Evolutionary conservation across 2,113 vertebrate species (phyloP), one percentile per base, ranked within the genome.

Genomic region (Cheirogaleus medius): DNA sequence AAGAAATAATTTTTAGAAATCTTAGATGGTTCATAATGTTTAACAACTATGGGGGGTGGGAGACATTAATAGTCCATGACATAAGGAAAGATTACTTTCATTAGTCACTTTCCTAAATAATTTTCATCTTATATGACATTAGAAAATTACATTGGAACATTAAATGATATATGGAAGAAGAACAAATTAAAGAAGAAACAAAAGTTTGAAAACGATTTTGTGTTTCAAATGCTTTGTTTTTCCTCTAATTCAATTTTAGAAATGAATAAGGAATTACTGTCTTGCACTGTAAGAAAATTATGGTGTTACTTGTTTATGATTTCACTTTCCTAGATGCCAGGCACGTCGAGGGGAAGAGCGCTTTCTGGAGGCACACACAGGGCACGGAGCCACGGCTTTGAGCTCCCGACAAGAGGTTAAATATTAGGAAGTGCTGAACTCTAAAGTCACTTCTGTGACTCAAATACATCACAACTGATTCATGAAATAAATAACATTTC

Each of bases 1-100:
- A 82, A 91, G 60, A 87, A 92, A 76, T 37, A 85, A 60, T 92
- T 71, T 29, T 87, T 14, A 73, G 76, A 93, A 77, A 63, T 80
- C 54, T 83, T 58, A 80, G 29, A 78, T 71, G 63, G 11, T 8
- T 91, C 37, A 63, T 37, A 74, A 88, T 81, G 32, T 66, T 83
- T 63, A 68, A 82, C 74, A 90, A 92, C 63, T 60, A 49, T 42
- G 15, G 3, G 34, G 1, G 20, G 18, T 49, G 52, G 52, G 6
- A 85, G 18, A 78, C 89, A 95, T 32, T 25, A 92, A 74, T 60
- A 80, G 29, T 60, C 66, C 27, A n/a, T 12, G 87, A 52, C n/a
- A 71, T 58, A 56, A 94, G 37, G 68, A 90, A 96, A 90, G 9
- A 29, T 54, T 58, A 32, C n/a, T 68, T 83, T 94, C 34, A 78